Percentiles rank a stretch among this genome's conserved stretches.
Conservation (phyloP, 1,140 invertebrate species). For the Drosophila orena region DNA sequence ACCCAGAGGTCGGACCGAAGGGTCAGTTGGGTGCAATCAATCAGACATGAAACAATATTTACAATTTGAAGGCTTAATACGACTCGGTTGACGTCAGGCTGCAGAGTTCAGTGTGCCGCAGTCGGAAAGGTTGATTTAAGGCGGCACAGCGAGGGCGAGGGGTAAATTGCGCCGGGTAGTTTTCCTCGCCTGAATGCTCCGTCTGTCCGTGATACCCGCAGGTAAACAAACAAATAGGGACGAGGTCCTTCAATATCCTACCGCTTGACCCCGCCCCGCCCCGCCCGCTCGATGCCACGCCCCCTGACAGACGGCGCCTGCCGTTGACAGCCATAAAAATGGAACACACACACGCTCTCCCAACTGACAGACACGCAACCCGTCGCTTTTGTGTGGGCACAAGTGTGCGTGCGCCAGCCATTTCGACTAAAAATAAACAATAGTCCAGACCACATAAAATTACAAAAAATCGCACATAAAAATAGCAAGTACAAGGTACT, state of each 20-base stretch:
- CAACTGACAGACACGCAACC: constrained; percentile 37
- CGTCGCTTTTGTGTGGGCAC: constrained; percentile 35
- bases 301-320: constrained; percentile 35
- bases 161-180: constrained; percentile 6
- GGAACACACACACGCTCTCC: constrained; percentile 22
- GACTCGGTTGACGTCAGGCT: constrained; percentile 36
- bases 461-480: constrained; percentile 23
- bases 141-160: not conserved
- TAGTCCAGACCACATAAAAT: constrained; percentile 30
- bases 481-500: not conserved
- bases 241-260: constrained; percentile 35
- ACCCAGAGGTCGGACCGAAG: too few species aligned
- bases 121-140: constrained; percentile 1
- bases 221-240: constrained; percentile 53
- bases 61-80: constrained; percentile 71
- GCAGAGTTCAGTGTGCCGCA: constrained; percentile 25
- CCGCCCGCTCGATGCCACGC: not conserved
- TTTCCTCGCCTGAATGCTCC: constrained; percentile 36
- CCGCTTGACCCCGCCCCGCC: not conserved
- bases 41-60: constrained; percentile 78
- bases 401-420: constrained; percentile 41
- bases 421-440: constrained; percentile 75
- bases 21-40: constrained; percentile 57
- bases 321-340: constrained; percentile 56
- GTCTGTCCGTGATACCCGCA: constrained; percentile 48